Percentiles rank a stretch among this genome's conserved stretches.
These are phyloP conservation scores for Drosophila kurseongensis DNA, from an alignment of 1,140 invertebrate species.

Conservation along the genomic window DNA sequence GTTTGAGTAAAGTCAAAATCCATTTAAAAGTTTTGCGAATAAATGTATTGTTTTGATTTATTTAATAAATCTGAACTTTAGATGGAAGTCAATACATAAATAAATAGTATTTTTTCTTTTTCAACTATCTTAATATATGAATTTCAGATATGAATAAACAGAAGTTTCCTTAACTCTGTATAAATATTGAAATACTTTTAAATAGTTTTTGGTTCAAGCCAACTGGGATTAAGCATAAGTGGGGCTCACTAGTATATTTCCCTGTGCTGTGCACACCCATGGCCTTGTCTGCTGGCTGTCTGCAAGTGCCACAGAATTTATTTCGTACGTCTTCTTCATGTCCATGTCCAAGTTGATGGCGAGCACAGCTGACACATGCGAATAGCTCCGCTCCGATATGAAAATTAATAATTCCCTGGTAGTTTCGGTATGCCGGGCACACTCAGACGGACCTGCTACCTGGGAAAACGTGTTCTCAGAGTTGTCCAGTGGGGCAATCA, in stretches of 20 bases:
- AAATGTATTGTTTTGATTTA: too few relatives aligned
- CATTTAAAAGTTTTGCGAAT: not conserved
- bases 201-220: too few relatives aligned
- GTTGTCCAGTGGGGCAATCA: conserved; percentile 69
- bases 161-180: too few relatives aligned
- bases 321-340: conserved; percentile 76
- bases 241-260: not conserved
- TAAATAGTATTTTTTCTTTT: not conserved
- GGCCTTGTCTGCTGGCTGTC: conserved; percentile 63
- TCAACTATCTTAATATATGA: too few relatives aligned
- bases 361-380: conserved; percentile 62
- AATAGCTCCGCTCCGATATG: conserved; percentile 65
- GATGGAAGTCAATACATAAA: too few relatives aligned
- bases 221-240: too few relatives aligned
- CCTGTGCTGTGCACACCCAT: conserved; percentile 25
- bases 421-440: conserved; percentile 51
- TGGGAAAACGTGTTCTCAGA: conserved; percentile 61
- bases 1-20: too few relatives aligned
- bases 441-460: conserved; percentile 33
- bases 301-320: conserved; percentile 77
- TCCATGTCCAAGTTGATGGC: conserved; percentile 45
- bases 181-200: too few relatives aligned
- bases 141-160: too few relatives aligned
- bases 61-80: too few relatives aligned
- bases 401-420: conserved; percentile 73